Percentiles rank a stretch among this genome's conserved stretches.
These are phyloP conservation scores for Fratercula arctica DNA, from an alignment of 2,797 vertebrate species.

Conservation along the genomic window DNA sequence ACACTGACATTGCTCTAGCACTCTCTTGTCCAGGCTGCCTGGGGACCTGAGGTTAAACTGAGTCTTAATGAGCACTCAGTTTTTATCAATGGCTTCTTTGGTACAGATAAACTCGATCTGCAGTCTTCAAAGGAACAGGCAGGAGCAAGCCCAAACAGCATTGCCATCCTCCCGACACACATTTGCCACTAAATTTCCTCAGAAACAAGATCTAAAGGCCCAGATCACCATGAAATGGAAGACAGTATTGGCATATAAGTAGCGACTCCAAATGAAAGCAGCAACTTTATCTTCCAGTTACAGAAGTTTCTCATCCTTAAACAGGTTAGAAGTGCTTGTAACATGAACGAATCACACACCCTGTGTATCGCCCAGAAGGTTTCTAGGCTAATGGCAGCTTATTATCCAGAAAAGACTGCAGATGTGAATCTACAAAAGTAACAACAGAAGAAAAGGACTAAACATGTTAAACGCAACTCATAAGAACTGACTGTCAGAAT, in stretches of 20 bases:
- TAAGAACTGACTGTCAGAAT: background rate
- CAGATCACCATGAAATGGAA: background rate
- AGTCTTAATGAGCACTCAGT: background rate
- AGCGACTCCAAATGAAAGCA: background rate
- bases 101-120: background rate
- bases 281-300: background rate
- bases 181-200: background rate
- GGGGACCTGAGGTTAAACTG: background rate
- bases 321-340: background rate
- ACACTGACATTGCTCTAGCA: background rate
- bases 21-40: background rate
- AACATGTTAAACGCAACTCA: background rate
- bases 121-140: background rate
- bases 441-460: background rate
- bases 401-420: background rate
- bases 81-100: background rate
- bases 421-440: background rate
- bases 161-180: background rate
- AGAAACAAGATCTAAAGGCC: background rate
- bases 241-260: background rate
- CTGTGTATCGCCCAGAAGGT: background rate
- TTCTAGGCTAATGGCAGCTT: background rate
- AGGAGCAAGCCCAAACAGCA: background rate
- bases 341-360: background rate
- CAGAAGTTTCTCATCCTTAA: background rate